Evolutionary conservation across 2,797 vertebrate genomes (phyloP).

Genomic region (Erithacus rubecula): DNA sequence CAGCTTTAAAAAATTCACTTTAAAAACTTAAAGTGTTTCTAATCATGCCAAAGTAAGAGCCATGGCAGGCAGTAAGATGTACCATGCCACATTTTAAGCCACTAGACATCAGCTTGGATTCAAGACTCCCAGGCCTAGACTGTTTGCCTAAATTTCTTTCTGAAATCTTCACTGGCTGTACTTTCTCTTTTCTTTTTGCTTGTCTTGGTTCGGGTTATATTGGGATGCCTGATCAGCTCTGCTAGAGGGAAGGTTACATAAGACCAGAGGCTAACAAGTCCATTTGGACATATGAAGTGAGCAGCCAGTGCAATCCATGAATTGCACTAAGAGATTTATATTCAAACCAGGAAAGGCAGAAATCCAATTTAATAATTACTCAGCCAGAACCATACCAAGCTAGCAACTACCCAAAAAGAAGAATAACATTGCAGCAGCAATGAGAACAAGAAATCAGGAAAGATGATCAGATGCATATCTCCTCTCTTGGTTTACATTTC

Average conservation of each 20-base stretch:
- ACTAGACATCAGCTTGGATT: background rate
- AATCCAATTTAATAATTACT: constrained; percentile 12
- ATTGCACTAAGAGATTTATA: background rate
- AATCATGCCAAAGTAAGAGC: background rate
- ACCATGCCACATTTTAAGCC: background rate
- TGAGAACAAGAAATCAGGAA: background rate
- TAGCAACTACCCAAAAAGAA: background rate
- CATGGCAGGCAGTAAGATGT: background rate
- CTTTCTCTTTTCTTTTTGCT: background rate
- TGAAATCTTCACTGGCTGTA: background rate
- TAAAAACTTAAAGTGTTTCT: background rate
- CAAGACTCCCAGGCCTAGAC: background rate
- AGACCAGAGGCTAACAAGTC: background rate
- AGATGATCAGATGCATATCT: background rate
- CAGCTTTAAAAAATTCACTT: background rate
- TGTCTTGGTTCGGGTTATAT: background rate
- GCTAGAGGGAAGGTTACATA: background rate
- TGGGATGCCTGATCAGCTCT: background rate
- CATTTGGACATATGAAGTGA: background rate
- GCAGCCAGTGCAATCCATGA: background rate
- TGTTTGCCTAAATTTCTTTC: background rate
- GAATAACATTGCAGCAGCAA: background rate
- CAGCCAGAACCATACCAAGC: background rate
- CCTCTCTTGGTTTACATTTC: background rate
- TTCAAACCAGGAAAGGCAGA: background rate